phyloP scores from a whole-genome alignment of 2,113 vertebrate genomes.

The Balaenoptera acutorostrata region DNA sequence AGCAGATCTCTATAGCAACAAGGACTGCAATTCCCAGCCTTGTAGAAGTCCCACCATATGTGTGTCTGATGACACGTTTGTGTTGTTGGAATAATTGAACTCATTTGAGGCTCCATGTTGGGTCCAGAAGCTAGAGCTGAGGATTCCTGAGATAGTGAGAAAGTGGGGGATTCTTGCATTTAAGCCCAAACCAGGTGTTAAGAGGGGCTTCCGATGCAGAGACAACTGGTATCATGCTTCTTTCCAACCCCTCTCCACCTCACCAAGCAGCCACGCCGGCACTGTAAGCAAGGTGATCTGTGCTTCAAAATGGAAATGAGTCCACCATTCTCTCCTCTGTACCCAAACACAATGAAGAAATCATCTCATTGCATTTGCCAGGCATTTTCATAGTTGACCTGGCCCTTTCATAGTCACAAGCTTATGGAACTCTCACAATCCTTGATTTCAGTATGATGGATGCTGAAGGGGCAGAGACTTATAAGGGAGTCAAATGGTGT shows the following conservation, averaged over 20 bases:
- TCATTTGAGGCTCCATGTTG: not conserved
- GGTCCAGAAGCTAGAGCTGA: constrained; percentile 21
- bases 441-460: constrained; percentile 13
- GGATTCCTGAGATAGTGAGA: not conserved
- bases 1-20: constrained; percentile 61
- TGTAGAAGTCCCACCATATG: constrained; percentile 32
- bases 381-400: constrained; percentile 6
- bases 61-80: constrained; percentile 49
- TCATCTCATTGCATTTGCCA: not conserved
- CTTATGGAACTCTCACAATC: not conserved
- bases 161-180: not conserved
- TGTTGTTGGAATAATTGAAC: constrained; percentile 46
- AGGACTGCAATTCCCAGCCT: constrained; percentile 20
- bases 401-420: constrained; percentile 27
- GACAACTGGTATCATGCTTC: not conserved
- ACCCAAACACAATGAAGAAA: constrained; percentile 4
- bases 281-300: not conserved
- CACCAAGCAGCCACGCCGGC: not conserved
- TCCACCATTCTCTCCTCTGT: not conserved
- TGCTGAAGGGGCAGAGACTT: not conserved
- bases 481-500: not conserved
- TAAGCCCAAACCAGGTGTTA: not conserved
- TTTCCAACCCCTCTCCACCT: not conserved
- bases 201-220: not conserved
- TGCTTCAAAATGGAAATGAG: not conserved